Base-by-base conservation (phyloP, 2,797 vertebrate genomes). In the Podarcis siculus region DNA sequence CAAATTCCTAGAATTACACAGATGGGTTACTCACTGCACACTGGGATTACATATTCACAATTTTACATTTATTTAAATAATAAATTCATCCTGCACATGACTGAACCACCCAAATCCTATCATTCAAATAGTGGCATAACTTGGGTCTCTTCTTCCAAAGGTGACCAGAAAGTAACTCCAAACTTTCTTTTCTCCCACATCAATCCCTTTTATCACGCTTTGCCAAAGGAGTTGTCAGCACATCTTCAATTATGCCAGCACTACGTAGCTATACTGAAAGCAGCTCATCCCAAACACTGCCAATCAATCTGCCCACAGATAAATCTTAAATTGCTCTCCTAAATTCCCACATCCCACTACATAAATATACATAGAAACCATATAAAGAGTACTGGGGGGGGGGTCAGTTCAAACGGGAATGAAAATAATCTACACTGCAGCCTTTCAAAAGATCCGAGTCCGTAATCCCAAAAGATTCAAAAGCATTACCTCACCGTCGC, bases 401-500 rank as follows among this genome's bases (percentile, higher is more conserved):
- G 93, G 92, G 88, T 95, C 94, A 96, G 92, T 89, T 82, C 93
- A 87, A 92, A 95, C 35, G 90, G 90, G 91, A 93, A 96, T 89
- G 86, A 86, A 95, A 93, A 96, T 95, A 94, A 94, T 95, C 93
- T 86, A 92, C 96, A 95, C 96, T 96, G 96, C 96, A 92, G 96
- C 93, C 94, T 96, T 97, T 93, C 91, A 95, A 94, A 71, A 95
- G 93, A 94, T 95, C 96, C 95, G 13, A 94, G 94, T 94, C 95
- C 94, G 92, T 95, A 96, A 97, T 96, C 96, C 96, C 96, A 94
- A 94, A 95, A 97, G 96, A 97, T 96, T 96, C 95, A 95, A 95
- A 97, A 96, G 94, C 95, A 96, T 97, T 96, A 97, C 96, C 96
- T 96, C 95, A 96, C 96, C 97, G 96, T 96, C 96, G 96, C 96